Conservation (phyloP, 1,140 invertebrate species). For the Drosophila sucinea region DNA sequence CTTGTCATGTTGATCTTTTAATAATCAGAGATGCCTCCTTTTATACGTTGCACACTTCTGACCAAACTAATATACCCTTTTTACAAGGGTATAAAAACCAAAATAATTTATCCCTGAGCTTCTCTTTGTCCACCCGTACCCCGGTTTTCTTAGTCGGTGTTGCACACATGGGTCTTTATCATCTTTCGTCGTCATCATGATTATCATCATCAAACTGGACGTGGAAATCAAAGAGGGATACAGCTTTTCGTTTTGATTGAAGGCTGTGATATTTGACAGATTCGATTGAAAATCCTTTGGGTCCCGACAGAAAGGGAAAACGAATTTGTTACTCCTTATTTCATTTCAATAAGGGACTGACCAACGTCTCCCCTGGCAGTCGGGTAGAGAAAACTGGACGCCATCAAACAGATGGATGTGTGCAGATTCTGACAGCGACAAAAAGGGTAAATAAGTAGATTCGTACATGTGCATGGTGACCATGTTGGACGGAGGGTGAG, state of each 20-base stretch:
- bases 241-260: constrained; percentile 77
- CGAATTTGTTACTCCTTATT: constrained; percentile 53
- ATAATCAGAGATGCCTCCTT: too few species aligned
- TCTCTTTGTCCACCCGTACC: too few species aligned
- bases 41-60: too few species aligned
- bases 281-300: constrained; percentile 83
- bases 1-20: too few species aligned
- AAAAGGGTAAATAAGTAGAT: constrained; percentile 62
- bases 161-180: constrained; percentile 57
- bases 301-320: constrained; percentile 31
- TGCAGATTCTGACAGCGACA: constrained; percentile 68
- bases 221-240: constrained; percentile 48
- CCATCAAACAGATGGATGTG: constrained; percentile 67
- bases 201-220: constrained; percentile 29
- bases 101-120: too few species aligned
- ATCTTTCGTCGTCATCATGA: constrained; percentile 43
- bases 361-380: constrained; percentile 30
- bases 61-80: too few species aligned
- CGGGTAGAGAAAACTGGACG: constrained; percentile 21
- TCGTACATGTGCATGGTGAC: too few species aligned
- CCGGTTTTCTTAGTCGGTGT: not conserved
- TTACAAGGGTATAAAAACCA: too few species aligned
- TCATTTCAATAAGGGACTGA: constrained; percentile 61
- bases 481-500: constrained; percentile 33
- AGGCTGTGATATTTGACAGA: constrained; percentile 83